Percentiles rank a stretch among this genome's conserved stretches.
These are phyloP conservation scores for Lysandra bellargus DNA, from an alignment of 2,888 invertebrate genomes.

Conservation along the genomic window DNA sequence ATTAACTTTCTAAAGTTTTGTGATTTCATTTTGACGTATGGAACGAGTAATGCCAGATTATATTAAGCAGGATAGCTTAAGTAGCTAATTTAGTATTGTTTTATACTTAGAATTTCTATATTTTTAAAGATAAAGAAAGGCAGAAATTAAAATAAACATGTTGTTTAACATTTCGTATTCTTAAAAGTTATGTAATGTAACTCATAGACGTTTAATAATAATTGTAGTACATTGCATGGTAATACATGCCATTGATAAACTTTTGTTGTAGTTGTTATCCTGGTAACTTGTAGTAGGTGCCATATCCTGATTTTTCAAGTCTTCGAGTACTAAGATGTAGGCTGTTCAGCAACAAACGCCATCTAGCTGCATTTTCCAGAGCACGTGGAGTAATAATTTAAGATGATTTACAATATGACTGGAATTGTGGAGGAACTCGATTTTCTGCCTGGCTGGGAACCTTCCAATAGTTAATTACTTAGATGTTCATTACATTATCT, in stretches of 20 bases:
- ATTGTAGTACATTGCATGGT: too few relatives aligned
- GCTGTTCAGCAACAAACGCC: not conserved
- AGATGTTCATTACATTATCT: slow-evolving; percentile 19
- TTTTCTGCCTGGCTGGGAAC: slow-evolving; percentile 16
- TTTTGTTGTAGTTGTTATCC: not conserved
- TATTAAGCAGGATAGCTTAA: not conserved
- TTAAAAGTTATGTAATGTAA: too few relatives aligned
- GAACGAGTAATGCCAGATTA: not conserved
- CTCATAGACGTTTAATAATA: too few relatives aligned
- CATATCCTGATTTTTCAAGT: not conserved
- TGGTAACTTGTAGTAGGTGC: not conserved
- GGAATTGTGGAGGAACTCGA: not conserved
- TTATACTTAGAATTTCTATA: too few relatives aligned
- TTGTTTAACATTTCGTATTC: too few relatives aligned
- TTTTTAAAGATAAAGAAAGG: too few relatives aligned
- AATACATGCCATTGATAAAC: not conserved
- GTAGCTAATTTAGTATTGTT: not conserved
- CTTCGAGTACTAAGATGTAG: not conserved
- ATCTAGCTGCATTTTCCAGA: not conserved
- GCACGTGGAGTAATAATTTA: slow-evolving; percentile 16
- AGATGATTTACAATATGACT: slow-evolving; percentile 22
- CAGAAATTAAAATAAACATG: too few relatives aligned
- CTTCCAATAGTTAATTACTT: slow-evolving; percentile 21
- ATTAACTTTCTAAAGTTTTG: slow-evolving; percentile 2
- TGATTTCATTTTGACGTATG: not conserved